Percentiles rank a stretch among this genome's conserved stretches.
These are phyloP conservation scores for Sturnira hondurensis DNA, from an alignment of 2,113 vertebrate genomes.

Conservation along the genomic window DNA sequence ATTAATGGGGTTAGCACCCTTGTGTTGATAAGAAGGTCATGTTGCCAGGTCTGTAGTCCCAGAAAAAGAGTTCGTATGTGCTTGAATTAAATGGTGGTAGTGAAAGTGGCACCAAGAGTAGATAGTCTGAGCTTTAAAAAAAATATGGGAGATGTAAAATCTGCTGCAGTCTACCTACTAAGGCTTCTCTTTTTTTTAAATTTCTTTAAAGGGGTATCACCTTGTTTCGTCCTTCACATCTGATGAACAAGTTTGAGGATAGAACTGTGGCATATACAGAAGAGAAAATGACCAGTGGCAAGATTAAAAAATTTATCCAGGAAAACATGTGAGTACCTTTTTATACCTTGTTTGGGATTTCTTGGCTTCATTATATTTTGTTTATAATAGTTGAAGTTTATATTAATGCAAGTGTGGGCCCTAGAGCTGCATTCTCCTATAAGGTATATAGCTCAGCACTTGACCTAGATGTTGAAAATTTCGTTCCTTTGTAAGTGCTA, in stretches of 20 bases:
- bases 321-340: conserved; percentile 91
- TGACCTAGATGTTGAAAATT: conserved; percentile 2
- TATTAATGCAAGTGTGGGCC: background rate
- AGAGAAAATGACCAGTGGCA: conserved; percentile 89
- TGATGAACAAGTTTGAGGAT: conserved; percentile 96
- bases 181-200: conserved; percentile 12
- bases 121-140: background rate
- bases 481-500: background rate
- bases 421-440: background rate
- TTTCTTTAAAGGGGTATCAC: conserved; percentile 85
- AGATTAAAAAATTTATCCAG: conserved; percentile 95
- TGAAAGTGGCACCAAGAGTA: background rate
- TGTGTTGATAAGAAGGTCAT: background rate
- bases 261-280: conserved; percentile 84
- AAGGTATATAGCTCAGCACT: background rate
- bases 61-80: background rate
- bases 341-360: background rate
- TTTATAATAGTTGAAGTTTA: background rate
- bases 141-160: background rate
- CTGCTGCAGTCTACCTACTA: background rate
- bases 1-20: background rate
- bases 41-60: background rate
- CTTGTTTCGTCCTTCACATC: conserved; percentile 90
- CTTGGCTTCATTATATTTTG: conserved; percentile 11
- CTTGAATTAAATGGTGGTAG: background rate